A percentile compares a stretch with the other conserved stretches of the same genome.
These are phyloP conservation scores for Pandion haliaetus DNA, from an alignment of 2,113 vertebrate genomes.

Conservation along the genomic window DNA sequence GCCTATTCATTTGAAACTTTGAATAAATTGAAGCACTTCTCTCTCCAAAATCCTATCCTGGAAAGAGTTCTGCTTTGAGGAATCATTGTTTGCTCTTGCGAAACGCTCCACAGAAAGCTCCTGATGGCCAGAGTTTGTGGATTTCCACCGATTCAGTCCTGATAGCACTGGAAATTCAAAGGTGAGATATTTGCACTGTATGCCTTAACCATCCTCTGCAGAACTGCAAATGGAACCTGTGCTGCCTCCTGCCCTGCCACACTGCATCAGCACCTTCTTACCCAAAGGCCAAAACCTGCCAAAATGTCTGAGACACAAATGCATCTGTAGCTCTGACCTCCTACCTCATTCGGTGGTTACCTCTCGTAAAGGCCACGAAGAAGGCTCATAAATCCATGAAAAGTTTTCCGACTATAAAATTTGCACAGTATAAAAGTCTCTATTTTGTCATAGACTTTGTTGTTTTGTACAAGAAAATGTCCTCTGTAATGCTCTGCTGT, in stretches of 20 bases:
- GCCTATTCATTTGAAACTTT: background rate
- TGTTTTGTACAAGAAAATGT: background rate
- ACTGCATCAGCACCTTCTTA: background rate
- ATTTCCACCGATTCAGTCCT: background rate
- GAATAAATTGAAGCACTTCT: background rate
- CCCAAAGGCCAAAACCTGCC: background rate
- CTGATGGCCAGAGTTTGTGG: background rate
- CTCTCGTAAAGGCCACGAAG: background rate
- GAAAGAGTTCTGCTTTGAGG: background rate
- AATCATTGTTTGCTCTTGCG: background rate
- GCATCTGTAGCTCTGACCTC: background rate
- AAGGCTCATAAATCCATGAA: background rate
- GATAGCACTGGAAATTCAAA: background rate
- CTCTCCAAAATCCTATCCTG: background rate
- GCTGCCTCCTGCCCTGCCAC: background rate
- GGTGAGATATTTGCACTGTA: background rate
- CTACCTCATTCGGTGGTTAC: background rate
- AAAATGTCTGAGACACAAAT: background rate
- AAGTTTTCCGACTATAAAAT: background rate
- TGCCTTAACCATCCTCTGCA: background rate
- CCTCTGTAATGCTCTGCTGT: background rate
- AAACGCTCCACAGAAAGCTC: background rate
- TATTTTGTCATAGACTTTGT: background rate
- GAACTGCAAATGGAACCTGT: background rate
- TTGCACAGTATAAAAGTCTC: background rate